Evolutionary conservation across 2,113 vertebrate species (phyloP), one percentile per base, ranked within the genome.

Genomic region (Ceyx margarethae): DNA sequence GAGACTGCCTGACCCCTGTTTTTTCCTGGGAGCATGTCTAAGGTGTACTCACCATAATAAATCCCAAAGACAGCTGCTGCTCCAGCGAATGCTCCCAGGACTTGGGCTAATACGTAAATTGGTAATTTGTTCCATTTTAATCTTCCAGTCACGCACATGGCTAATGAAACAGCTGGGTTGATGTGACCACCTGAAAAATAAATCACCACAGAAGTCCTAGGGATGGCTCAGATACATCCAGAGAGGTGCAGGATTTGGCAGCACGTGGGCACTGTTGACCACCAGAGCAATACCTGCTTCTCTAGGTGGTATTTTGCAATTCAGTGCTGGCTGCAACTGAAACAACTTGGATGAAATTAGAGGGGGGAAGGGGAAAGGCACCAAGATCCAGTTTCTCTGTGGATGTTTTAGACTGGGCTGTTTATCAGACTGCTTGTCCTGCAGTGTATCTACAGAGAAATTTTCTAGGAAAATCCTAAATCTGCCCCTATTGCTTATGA

Each of bases 131-230:
- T 98, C 96, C 99, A 97, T 51, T 98, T 97, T 89, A 99, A 97
- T 93, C 98, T 98, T 91, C 99, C 98, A 91, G 98, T 97, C 91
- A 99, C 95, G 53, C 98, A 98, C 99, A 99, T 98, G 72, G 99
- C 98, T 79, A 99, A 98, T 85, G 99, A 98, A 77, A 99, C 98
- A 0, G 99, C 99, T 22, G 99, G 99, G 96, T 99, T 99, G 88
- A 99, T 96, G 50, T 99, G 99, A 43, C 98, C 99, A 86, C 99
- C 99, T 99, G 95, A 45, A 97, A 94, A 87, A 71, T 87, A 90
- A 91, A 94, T 46, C 81, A 87, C 48, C 77, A 89, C 78, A 43
- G 58, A 66, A 85, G 87, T 69, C 43, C 56, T 40, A 11, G 28
- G n/a, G 60, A 81, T 76, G 71, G 82, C 65, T 76, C 48, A 2